Conservation (phyloP, 2,797 vertebrate species). For the Cuculus canorus region DNA sequence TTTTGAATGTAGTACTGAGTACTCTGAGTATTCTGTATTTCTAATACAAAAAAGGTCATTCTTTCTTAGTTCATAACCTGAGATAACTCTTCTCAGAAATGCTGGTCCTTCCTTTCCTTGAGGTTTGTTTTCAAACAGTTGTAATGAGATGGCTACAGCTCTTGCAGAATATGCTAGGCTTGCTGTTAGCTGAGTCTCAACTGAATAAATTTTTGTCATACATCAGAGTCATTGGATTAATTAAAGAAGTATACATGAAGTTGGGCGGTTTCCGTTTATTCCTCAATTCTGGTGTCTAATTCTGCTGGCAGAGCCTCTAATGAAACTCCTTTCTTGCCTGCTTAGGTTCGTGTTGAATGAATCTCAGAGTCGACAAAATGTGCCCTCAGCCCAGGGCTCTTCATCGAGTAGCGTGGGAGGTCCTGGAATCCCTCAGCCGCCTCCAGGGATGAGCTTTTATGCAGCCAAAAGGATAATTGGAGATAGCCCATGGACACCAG, state of each 20-base stretch:
- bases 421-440: slow-evolving; percentile 91
- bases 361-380: slow-evolving; percentile 88
- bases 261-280: background rate
- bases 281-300: background rate
- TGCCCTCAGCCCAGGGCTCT: slow-evolving; percentile 85
- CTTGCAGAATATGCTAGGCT: background rate
- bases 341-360: slow-evolving; percentile 94
- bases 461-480: slow-evolving; percentile 96
- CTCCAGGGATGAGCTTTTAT: slow-evolving; percentile 97
- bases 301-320: background rate
- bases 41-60: background rate
- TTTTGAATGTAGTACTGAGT: background rate
- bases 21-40: background rate
- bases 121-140: background rate
- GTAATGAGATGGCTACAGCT: background rate
- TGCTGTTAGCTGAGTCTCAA: background rate
- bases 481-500: slow-evolving; percentile 94
- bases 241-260: background rate
- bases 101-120: background rate
- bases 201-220: background rate
- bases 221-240: background rate
- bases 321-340: background rate
- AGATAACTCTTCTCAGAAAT: background rate
- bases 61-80: background rate
- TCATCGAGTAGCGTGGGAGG: slow-evolving; percentile 75